Conservation (phyloP, 1,140 invertebrate species). For the Belonocnema kinseyi region DNA sequence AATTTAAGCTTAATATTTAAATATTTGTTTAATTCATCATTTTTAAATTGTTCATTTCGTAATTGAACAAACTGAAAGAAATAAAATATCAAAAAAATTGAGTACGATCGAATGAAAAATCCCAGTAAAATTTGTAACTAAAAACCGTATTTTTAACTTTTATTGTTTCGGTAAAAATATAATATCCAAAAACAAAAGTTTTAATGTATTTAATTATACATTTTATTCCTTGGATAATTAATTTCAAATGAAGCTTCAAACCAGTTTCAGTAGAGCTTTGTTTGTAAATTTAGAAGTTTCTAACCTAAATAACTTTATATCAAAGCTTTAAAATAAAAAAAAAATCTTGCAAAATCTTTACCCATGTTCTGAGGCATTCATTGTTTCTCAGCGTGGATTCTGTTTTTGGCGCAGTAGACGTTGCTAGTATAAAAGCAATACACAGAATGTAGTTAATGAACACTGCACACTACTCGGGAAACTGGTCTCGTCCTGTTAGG, state of each 20-base stretch:
- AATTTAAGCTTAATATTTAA: too few relatives aligned
- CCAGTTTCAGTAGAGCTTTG: neutral
- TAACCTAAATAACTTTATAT: neutral
- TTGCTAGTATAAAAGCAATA: slow-evolving; percentile 57
- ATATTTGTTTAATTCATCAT: too few relatives aligned
- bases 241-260: neutral
- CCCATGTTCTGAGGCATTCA: slow-evolving; percentile 88
- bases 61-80: too few relatives aligned
- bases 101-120: too few relatives aligned
- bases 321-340: neutral
- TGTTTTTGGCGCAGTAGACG: slow-evolving; percentile 45
- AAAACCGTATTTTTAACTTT: too few relatives aligned
- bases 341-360: slow-evolving; percentile 70
- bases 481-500: slow-evolving; percentile 60
- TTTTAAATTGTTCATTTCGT: too few relatives aligned
- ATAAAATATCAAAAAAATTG: too few relatives aligned
- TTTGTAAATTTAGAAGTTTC: neutral
- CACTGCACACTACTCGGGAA: slow-evolving; percentile 50
- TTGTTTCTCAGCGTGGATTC: slow-evolving; percentile 72
- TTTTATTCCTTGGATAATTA: neutral
- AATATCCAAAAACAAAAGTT: too few relatives aligned
- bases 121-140: too few relatives aligned
- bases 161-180: too few relatives aligned
- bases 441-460: slow-evolving; percentile 52
- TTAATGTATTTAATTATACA: neutral